Evolutionary conservation across 2,888 invertebrate genomes (phyloP), one percentile per base, ranked within the genome.

Genomic region (Encarsia formosa): DNA sequence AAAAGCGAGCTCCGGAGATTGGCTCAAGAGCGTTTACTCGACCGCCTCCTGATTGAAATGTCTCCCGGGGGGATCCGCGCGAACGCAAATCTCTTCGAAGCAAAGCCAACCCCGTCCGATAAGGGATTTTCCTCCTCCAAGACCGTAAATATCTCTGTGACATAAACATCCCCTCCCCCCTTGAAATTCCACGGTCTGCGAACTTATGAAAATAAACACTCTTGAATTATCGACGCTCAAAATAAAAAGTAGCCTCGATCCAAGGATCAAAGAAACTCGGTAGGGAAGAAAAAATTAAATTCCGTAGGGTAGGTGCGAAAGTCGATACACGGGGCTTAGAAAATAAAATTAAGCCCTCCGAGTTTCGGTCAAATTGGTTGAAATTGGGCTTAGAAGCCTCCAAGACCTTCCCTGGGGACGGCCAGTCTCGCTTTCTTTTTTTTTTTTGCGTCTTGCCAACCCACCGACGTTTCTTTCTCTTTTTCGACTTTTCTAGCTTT

Each of bases 351-450:
- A 77, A 76, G 76, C 74, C 73, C n/a, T n/a, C n/a, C 73, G 78
- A 78, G 77, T 77, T 77, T 77, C 72, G 77, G 75, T 75, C 73
- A 80, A 80, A 80, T 80, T 80, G 79, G 78, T 78, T 77, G 77
- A 77, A 80, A 79, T 79, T 79, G 79, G 78, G 75, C 77, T 76
- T 63, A 61, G 64, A 62, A 59, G 59, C 57, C 29, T 29, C 29
- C 13, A 29, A 34, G 34, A 11, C 13, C 5, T 15, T 34, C 16
- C 37, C 19, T 19, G 37, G 37, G 18, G 37, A n/a, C 13, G 5
- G 9, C 15, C 4, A 19, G 37, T 19, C 18, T 5, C 49, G 54
- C 35, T 41, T 34, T 24, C 34, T 51, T n/a, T 57, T 39, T 39
- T 31, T 18, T 15, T 43, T 38, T 24, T 31, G 40, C 20, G 29